Percentiles rank a stretch among this genome's conserved stretches.
phyloP scores from a whole-genome alignment of 37 sponge, comb jelly and placozoan species.

The Agelas oroides region DNA sequence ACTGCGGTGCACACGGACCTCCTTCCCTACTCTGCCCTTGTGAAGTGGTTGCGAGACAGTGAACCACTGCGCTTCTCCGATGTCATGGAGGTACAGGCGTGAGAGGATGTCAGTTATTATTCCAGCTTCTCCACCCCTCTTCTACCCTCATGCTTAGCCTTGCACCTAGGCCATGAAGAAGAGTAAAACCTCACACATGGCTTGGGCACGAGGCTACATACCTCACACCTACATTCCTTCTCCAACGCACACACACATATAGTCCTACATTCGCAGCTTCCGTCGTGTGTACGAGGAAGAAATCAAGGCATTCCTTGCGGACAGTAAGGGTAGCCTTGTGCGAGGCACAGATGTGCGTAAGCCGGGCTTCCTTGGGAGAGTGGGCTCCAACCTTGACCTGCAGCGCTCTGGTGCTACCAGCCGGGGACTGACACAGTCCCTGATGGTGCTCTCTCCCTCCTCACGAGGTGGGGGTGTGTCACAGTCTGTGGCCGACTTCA shows the following conservation, averaged over 20 bases:
- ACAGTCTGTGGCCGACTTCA: slow-evolving; percentile 31
- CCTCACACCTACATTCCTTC: too few species aligned
- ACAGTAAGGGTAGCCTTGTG: slow-evolving; percentile 11
- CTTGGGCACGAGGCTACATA: too few species aligned
- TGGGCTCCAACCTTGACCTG: slow-evolving; percentile 3
- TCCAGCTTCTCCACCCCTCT: background rate
- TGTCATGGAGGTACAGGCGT: slow-evolving; percentile 55
- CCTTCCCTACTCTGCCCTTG: slow-evolving; percentile 54
- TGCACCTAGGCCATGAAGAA: too few species aligned
- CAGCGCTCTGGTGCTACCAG: too few species aligned
- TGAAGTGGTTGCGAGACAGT: slow-evolving; percentile 68
- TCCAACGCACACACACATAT: background rate
- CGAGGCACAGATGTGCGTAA: slow-evolving; percentile 13
- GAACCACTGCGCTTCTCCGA: slow-evolving; percentile 32
- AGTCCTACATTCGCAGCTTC: slow-evolving; percentile 56
- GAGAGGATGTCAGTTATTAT: background rate
- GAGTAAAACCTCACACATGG: too few species aligned
- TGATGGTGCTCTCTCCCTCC: slow-evolving; percentile 15
- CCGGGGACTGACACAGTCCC: slow-evolving; percentile 1
- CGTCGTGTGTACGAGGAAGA: slow-evolving; percentile 55
- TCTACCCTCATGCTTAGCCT: background rate
- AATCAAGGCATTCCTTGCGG: slow-evolving; percentile 29
- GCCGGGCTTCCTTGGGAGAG: background rate
- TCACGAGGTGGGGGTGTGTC: background rate
- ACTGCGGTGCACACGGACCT: slow-evolving; percentile 51